Conservation (phyloP, 1,140 invertebrate species). For the Philaenus spumarius region DNA sequence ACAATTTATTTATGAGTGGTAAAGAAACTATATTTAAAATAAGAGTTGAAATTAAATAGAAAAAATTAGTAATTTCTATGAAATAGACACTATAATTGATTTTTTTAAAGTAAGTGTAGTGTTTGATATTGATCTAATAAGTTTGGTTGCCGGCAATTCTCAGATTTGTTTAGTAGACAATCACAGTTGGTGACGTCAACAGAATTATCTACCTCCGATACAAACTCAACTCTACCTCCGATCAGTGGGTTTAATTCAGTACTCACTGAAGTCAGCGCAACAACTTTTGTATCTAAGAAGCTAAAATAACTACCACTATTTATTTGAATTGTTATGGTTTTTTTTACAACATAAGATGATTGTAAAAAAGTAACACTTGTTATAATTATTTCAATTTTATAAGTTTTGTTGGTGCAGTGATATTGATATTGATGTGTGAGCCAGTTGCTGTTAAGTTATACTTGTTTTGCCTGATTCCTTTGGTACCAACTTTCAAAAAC, state of each 20-base stretch:
- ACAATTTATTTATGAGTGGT: not conserved
- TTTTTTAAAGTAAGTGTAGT: constrained; percentile 13
- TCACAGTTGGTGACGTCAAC: constrained; percentile 2
- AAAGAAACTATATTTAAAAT: constrained; percentile 7
- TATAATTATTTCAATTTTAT: no score
- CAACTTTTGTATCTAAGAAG: not conserved
- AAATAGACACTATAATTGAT: not conserved
- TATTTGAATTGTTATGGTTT: not conserved
- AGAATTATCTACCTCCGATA: constrained; percentile 11
- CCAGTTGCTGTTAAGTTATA: no score
- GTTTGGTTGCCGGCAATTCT: not conserved
- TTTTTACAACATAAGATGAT: not conserved
- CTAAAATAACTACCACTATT: not conserved
- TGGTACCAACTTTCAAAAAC: no score
- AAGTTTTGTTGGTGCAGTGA: no score
- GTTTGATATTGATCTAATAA: not conserved
- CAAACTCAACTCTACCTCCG: constrained; percentile 18
- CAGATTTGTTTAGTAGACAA: not conserved
- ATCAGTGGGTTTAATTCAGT: not conserved
- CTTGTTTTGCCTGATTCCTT: no score
- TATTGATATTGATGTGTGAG: no score
- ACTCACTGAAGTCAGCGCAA: not conserved
- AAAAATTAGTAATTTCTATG: not conserved
- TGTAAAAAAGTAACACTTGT: not conserved
- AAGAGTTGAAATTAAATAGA: constrained; percentile 10